Evolutionary conservation across 35 echinoderm and acorn worm species (phyloP).

Genomic region (Ophiothrix spiculata): DNA sequence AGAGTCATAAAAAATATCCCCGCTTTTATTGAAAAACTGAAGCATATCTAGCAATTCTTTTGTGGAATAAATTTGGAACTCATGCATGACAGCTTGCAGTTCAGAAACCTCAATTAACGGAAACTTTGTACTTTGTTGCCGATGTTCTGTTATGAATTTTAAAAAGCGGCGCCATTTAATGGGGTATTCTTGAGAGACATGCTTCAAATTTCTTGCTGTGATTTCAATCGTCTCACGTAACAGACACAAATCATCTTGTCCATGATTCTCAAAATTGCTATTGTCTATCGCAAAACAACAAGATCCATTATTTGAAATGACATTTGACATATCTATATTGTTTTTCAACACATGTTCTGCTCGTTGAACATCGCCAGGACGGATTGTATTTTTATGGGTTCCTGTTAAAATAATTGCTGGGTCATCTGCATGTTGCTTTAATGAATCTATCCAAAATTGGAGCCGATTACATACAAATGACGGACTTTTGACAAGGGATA

Average conservation of each 20-base stretch:
- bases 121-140: not conserved
- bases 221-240: not conserved
- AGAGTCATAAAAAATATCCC: not conserved
- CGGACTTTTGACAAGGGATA: not conserved
- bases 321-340: not conserved
- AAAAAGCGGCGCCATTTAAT: not conserved
- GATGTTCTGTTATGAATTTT: not conserved
- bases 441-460: not conserved
- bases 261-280: not conserved
- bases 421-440: not conserved
- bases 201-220: not conserved
- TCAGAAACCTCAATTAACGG: not conserved
- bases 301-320: not conserved
- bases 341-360: not conserved
- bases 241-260: not conserved
- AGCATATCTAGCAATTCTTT: not conserved
- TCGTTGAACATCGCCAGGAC: not conserved
- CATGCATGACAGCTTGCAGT: not conserved
- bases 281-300: not conserved
- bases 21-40: not conserved
- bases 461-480: not conserved
- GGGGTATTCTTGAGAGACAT: not conserved
- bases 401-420: not conserved
- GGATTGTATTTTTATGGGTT: not conserved
- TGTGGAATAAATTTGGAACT: not conserved